Percentiles rank a stretch among this genome's conserved stretches.
phyloP scores from a whole-genome alignment of 2,113 vertebrate species.

The Sinocyclocheilus anshuiensis region DNA sequence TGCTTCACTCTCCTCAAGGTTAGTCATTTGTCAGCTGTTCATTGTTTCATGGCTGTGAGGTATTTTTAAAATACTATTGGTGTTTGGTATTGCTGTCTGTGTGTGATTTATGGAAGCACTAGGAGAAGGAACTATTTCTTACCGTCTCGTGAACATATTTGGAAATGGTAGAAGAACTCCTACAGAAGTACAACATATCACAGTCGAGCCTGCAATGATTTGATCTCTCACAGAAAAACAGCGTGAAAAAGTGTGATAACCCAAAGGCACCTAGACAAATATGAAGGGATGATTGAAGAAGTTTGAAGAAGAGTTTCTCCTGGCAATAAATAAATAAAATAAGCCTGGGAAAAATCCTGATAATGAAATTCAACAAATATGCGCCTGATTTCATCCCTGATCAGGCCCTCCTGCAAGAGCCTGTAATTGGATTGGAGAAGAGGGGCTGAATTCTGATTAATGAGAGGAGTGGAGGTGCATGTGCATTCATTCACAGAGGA shows the following conservation, averaged over 20 bases:
- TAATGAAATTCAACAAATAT: slow-evolving; percentile 38
- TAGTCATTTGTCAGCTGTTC: slow-evolving; percentile 1
- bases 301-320: slow-evolving; percentile 4
- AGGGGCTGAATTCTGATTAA: slow-evolving; percentile 34
- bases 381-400: slow-evolving; percentile 28
- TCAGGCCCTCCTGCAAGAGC: slow-evolving; percentile 11
- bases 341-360: not conserved
- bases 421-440: slow-evolving; percentile 41
- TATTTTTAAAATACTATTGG: slow-evolving; percentile 11
- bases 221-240: slow-evolving; percentile 4
- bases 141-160: not conserved
- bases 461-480: not conserved
- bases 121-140: not conserved
- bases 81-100: not conserved
- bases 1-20: not conserved
- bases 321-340: not conserved
- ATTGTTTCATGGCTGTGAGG: not conserved
- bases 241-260: not conserved
- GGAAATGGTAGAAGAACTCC: not conserved
- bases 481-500: slow-evolving; percentile 5
- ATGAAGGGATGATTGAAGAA: slow-evolving; percentile 19
- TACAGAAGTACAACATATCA: not conserved
- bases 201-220: not conserved
- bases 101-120: slow-evolving; percentile 27
- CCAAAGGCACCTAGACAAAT: slow-evolving; percentile 18